These are phyloP conservation scores for Stomatorhinus walkeri DNA, from an alignment of 2,797 vertebrate species.

Conservation along the genomic window DNA sequence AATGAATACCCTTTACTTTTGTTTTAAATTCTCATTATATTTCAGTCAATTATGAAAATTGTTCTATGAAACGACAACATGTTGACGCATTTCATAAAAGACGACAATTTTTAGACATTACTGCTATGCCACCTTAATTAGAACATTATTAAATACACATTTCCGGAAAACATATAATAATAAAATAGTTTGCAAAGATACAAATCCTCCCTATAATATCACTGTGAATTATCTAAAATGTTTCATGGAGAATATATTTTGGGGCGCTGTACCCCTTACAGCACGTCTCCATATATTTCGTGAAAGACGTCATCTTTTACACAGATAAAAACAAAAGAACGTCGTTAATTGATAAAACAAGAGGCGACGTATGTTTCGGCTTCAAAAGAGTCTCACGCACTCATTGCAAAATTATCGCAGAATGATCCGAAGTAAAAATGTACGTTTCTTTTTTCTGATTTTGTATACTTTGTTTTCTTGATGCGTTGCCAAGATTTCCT, in stretches of 20 bases:
- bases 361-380: not conserved
- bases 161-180: not conserved
- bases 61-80: not conserved
- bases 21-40: not conserved
- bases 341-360: not conserved
- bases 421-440: not conserved
- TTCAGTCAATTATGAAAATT: not conserved
- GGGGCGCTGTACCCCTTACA: not conserved
- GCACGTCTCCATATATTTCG: not conserved
- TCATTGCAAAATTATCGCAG: not conserved
- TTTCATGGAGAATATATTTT: not conserved
- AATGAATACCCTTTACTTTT: not conserved
- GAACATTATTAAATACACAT: not conserved
- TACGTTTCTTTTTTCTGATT: conserved; percentile 10
- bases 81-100: not conserved
- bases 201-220: not conserved
- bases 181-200: not conserved
- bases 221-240: not conserved
- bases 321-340: not conserved
- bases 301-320: not conserved
- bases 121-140: not conserved
- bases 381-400: not conserved
- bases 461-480: not conserved
- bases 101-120: not conserved
- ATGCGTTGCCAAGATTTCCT: conserved; percentile 10